Evolutionary conservation across 2,113 vertebrate genomes (phyloP).

Genomic region (Paracanthobrama guichenoti): DNA sequence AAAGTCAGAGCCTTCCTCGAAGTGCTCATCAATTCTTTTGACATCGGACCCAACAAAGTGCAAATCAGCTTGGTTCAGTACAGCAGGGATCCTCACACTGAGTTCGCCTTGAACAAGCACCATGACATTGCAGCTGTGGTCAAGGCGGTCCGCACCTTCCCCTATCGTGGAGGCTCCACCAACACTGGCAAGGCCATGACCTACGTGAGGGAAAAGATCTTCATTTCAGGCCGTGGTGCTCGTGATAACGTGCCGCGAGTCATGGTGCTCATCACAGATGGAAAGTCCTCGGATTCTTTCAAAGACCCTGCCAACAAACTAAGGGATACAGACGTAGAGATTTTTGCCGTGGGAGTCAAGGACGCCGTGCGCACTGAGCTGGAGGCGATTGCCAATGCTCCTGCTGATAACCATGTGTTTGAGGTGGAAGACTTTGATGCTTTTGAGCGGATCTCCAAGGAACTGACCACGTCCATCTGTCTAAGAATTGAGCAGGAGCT

Average conservation of each 20-base stretch:
- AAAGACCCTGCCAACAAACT: constrained; percentile 90
- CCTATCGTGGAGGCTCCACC: constrained; percentile 97
- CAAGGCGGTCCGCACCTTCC: constrained; percentile 91
- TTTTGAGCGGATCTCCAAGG: constrained; percentile 96
- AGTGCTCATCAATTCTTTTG: constrained; percentile 93
- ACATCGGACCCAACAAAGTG: constrained; percentile 88
- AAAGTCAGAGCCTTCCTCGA: constrained; percentile 97
- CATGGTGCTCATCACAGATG: constrained; percentile 98
- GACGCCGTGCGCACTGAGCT: constrained; percentile 93
- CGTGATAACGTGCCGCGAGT: constrained; percentile 91
- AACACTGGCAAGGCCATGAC: constrained; percentile 99
- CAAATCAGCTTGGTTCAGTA: constrained; percentile 98
- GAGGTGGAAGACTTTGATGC: constrained; percentile 99
- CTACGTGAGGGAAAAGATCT: constrained; percentile 94
- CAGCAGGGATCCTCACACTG: constrained; percentile 93
- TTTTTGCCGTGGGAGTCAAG: constrained; percentile 98
- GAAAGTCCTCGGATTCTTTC: constrained; percentile 97
- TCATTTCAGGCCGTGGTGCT: constrained; percentile 83
- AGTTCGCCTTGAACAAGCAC: constrained; percentile 93
- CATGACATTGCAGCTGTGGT: constrained; percentile 86
- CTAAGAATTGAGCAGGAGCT: constrained; percentile 96
- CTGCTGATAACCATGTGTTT: constrained; percentile 89
- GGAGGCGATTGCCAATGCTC: constrained; percentile 93
- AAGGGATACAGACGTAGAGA: constrained; percentile 90
- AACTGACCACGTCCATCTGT: constrained; percentile 96